These are phyloP conservation scores for Notothenia rossii DNA, from an alignment of 2,113 vertebrate genomes.

Conservation along the genomic window DNA sequence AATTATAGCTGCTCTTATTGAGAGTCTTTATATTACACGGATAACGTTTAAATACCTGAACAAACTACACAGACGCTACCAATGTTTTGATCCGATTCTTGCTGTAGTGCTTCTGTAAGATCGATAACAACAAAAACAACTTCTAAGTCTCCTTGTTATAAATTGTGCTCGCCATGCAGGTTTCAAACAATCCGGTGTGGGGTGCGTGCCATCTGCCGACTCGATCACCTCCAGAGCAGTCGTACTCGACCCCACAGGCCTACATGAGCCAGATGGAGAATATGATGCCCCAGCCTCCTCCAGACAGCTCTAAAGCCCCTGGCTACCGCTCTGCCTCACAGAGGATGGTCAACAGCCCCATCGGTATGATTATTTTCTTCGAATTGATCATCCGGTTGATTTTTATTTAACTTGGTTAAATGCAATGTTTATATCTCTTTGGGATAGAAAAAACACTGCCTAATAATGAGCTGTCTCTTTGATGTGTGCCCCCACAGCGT, in stretches of 20 bases:
- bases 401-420: background rate
- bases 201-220: constrained; percentile 92
- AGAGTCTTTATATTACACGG: background rate
- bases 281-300: constrained; percentile 87
- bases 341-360: constrained; percentile 93
- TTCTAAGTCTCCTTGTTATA: background rate
- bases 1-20: background rate
- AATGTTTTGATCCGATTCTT: background rate
- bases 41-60: background rate
- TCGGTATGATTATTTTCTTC: constrained; percentile 83
- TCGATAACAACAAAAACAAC: background rate
- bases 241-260: constrained; percentile 90
- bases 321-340: constrained; percentile 94
- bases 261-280: constrained; percentile 94
- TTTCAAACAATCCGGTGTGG: constrained; percentile 96
- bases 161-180: constrained; percentile 78
- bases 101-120: background rate
- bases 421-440: background rate
- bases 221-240: constrained; percentile 91
- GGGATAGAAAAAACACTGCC: constrained; percentile 48
- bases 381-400: background rate
- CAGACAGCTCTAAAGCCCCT: constrained; percentile 95
- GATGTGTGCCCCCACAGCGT: constrained; percentile 81
- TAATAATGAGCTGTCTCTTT: constrained; percentile 84
- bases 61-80: background rate